phyloP scores from a whole-genome alignment of 64 coral and sea anemone species.

The Stylophora pistillata region DNA sequence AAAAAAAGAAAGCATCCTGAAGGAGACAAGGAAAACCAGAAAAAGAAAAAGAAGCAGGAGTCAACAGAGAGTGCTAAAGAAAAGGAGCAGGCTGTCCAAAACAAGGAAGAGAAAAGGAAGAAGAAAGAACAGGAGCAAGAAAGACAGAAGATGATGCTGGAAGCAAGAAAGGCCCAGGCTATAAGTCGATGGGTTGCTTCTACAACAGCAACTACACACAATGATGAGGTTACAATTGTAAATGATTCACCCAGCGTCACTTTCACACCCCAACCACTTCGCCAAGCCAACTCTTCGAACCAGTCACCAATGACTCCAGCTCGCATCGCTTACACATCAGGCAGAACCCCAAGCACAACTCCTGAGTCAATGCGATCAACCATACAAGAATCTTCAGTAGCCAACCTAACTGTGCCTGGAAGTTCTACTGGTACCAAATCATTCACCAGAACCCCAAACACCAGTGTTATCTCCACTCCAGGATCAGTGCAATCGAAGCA shows the following conservation, averaged over 20 bases:
- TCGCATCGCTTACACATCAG: slow-evolving; percentile 2
- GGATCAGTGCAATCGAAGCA: neutral
- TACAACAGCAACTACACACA: neutral
- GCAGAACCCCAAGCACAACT: slow-evolving; percentile 5
- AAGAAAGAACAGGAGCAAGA: slow-evolving; percentile 57
- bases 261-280: neutral
- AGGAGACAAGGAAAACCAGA: slow-evolving; percentile 29
- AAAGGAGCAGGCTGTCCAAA: slow-evolving; percentile 42
- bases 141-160: slow-evolving; percentile 34
- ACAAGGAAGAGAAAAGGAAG: slow-evolving; percentile 50
- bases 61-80: slow-evolving; percentile 55
- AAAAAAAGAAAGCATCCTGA: slow-evolving; percentile 53
- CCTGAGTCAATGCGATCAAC: neutral
- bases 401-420: slow-evolving; percentile 17
- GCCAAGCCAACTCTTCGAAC: neutral
- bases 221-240: slow-evolving; percentile 27
- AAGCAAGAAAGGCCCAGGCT: slow-evolving; percentile 55
- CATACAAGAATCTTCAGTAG: neutral
- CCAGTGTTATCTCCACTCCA: slow-evolving; percentile 10
- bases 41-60: slow-evolving; percentile 54
- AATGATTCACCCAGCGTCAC: neutral
- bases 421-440: slow-evolving; percentile 6
- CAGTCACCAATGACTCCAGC: slow-evolving; percentile 1
- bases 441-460: neutral
- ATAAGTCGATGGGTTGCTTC: slow-evolving; percentile 18